phyloP scores from a whole-genome alignment of 2,113 vertebrate genomes.

The Tapirus terrestris region DNA sequence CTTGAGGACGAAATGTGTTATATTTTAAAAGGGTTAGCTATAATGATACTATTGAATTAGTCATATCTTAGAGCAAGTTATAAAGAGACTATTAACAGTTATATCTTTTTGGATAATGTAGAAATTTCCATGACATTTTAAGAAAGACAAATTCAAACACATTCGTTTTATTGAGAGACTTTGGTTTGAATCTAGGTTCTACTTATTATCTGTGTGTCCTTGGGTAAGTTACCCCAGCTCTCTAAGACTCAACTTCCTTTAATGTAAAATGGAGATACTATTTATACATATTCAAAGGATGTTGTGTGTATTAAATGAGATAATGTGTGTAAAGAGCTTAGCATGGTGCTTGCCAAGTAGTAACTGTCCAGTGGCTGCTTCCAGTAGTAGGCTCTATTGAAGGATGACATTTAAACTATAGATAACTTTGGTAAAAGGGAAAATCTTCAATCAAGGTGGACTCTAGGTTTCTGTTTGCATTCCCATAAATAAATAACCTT shows the following conservation, averaged over 20 bases:
- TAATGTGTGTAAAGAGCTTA: not conserved
- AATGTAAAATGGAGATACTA: not conserved
- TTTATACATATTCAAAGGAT: not conserved
- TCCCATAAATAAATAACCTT: not conserved
- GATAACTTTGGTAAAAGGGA: not conserved
- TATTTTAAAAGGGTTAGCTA: slow-evolving; percentile 40
- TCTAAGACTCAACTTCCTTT: slow-evolving; percentile 31
- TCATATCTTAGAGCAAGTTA: slow-evolving; percentile 47
- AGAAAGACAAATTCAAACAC: slow-evolving; percentile 16
- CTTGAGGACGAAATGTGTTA: slow-evolving; percentile 4
- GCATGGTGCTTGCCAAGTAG: not conserved
- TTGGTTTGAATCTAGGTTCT: not conserved
- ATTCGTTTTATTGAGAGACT: not conserved
- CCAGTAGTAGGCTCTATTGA: not conserved
- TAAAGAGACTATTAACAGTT: not conserved
- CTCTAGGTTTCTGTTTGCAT: not conserved
- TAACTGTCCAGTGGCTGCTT: not conserved
- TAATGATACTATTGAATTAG: slow-evolving; percentile 23
- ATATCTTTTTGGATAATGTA: slow-evolving; percentile 23
- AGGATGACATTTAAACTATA: not conserved
- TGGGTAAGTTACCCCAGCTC: not conserved
- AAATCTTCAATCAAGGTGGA: not conserved
- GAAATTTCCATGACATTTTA: slow-evolving; percentile 36
- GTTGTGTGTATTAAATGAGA: not conserved
- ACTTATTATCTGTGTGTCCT: not conserved